Percentiles rank a stretch among this genome's conserved stretches.
Conservation (phyloP, 2,888 invertebrate species). For the Piscicola geometra region DNA sequence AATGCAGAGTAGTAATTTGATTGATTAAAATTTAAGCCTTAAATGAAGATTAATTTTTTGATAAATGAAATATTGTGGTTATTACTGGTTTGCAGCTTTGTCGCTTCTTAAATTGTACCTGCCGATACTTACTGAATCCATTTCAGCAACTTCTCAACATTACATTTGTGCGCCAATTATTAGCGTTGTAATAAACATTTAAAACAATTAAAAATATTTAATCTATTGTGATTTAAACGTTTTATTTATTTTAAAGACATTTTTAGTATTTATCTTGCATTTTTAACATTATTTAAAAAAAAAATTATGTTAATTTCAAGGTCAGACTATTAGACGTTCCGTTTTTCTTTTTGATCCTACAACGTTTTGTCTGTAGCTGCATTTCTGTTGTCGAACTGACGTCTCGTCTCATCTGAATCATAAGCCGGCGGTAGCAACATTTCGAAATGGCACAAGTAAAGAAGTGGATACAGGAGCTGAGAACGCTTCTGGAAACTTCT, state of each 20-base stretch:
- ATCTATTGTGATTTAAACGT: not conserved
- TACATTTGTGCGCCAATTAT: not conserved
- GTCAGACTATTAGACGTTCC: not conserved
- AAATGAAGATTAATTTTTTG: no score
- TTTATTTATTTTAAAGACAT: not conserved
- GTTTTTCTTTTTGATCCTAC: not conserved
- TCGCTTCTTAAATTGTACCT: not conserved
- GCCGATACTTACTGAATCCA: not conserved
- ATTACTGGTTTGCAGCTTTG: not conserved
- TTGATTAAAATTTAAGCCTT: no score
- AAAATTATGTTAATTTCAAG: not conserved
- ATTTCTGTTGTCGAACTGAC: not conserved
- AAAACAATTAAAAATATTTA: not conserved
- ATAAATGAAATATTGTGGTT: not conserved
- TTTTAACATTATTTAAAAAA: not conserved
- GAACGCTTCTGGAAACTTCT: slow-evolving; percentile 16
- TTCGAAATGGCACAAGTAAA: slow-evolving; percentile 23
- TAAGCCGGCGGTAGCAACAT: not conserved
- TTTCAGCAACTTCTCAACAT: not conserved
- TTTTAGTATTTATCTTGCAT: not conserved
- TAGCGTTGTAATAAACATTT: not conserved
- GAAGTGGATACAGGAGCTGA: slow-evolving; percentile 22
- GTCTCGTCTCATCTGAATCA: not conserved
- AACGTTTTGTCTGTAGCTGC: slow-evolving; percentile 3
- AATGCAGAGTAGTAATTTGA: no score